Conservation (phyloP, 2,113 vertebrate genomes). For the Oryzias celebensis region DNA sequence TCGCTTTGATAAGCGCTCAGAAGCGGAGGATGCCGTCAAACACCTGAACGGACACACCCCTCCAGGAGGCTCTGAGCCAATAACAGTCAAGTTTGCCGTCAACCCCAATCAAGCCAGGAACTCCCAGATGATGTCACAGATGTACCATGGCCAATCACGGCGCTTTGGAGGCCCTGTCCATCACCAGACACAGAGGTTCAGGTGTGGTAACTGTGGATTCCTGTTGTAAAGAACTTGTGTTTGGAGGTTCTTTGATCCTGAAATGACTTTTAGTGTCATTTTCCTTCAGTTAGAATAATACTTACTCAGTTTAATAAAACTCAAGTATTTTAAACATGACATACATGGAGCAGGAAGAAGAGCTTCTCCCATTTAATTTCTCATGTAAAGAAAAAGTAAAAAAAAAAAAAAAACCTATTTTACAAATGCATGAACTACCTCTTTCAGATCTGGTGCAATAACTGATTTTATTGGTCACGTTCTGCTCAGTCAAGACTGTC, state of each 20-base stretch:
- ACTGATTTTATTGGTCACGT: background rate
- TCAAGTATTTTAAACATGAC: too few relatives aligned
- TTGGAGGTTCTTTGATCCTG: too few relatives aligned
- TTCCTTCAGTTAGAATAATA: too few relatives aligned
- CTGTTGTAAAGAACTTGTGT: too few relatives aligned
- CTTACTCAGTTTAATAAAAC: too few relatives aligned
- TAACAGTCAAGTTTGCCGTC: conserved; percentile 97
- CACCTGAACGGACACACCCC: conserved; percentile 94
- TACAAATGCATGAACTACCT: too few relatives aligned
- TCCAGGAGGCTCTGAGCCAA: conserved; percentile 89
- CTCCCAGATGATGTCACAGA: conserved; percentile 89
- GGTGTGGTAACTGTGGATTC: conserved; percentile 66
- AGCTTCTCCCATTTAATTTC: too few relatives aligned
- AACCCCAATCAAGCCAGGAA: conserved; percentile 96
- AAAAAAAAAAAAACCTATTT: too few relatives aligned
- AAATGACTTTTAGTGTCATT: too few relatives aligned
- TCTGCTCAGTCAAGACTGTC: too few relatives aligned
- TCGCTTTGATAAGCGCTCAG: conserved; percentile 92
- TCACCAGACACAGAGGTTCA: conserved; percentile 96
- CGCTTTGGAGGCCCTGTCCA: conserved; percentile 94
- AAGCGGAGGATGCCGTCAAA: conserved; percentile 96
- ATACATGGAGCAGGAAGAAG: too few relatives aligned
- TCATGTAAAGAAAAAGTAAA: too few relatives aligned
- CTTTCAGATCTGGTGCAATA: background rate
- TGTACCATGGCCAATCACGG: conserved; percentile 90